phyloP scores from a whole-genome alignment of 2,797 vertebrate genomes.

The Hyperoplus lanceolatus region DNA sequence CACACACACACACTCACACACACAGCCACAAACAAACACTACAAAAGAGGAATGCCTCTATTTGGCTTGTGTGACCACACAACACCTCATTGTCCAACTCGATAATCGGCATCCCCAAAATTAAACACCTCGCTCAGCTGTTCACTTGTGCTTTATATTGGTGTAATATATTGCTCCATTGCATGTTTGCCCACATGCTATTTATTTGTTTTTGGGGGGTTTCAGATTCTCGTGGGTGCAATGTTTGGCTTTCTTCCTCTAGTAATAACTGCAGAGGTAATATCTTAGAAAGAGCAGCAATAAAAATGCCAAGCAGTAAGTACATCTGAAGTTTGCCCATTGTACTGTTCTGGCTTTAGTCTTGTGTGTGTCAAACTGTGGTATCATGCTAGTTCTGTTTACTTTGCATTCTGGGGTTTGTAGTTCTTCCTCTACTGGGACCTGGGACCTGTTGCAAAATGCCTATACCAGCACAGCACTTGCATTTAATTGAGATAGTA shows the following conservation, averaged over 20 bases:
- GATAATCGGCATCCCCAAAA: not conserved
- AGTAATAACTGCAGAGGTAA: conserved; percentile 4
- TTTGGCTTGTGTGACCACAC: conserved; percentile 6
- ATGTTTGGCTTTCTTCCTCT: conserved; percentile 1
- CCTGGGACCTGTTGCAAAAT: not conserved
- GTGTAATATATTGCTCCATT: not conserved
- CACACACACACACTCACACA: not conserved
- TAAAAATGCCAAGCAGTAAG: not conserved
- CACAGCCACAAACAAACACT: not conserved
- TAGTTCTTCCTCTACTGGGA: not conserved
- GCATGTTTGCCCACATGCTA: not conserved
- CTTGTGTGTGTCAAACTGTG: not conserved
- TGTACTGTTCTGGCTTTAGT: not conserved
- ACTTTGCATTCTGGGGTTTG: not conserved
- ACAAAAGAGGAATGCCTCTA: not conserved
- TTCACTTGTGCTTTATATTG: conserved; percentile 11
- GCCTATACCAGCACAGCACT: not conserved
- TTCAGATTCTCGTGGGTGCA: conserved; percentile 6
- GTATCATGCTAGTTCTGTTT: not conserved
- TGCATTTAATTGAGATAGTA: not conserved
- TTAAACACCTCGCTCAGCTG: conserved; percentile 29
- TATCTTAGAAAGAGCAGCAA: not conserved
- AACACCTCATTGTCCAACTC: not conserved
- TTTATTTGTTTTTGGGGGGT: conserved; percentile 13
- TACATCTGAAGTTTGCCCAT: not conserved